These are phyloP conservation scores for Gastracanthus pulcherrimus DNA, from an alignment of 2,888 invertebrate genomes.

Conservation along the genomic window DNA sequence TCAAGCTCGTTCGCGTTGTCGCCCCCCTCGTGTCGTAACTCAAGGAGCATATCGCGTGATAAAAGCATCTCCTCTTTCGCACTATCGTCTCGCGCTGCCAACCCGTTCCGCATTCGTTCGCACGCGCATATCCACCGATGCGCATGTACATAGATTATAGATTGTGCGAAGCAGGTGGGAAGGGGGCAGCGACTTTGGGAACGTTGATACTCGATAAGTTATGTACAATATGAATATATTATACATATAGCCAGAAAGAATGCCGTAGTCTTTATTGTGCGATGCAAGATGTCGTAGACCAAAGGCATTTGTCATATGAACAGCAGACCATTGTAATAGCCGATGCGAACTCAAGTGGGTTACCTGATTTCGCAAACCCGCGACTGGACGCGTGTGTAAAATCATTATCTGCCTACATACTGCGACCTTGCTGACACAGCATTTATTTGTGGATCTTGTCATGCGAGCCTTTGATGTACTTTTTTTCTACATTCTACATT, in stretches of 20 bases:
- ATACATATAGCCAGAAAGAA: not conserved
- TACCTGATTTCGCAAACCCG: not conserved
- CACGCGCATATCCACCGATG: not conserved
- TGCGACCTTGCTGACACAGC: not conserved
- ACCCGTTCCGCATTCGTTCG: not conserved
- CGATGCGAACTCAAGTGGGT: not conserved
- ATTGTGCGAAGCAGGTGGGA: not conserved
- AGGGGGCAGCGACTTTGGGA: too few relatives aligned
- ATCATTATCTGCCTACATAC: not conserved
- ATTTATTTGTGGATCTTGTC: not conserved
- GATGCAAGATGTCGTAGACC: not conserved
- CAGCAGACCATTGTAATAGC: not conserved
- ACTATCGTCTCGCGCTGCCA: constrained; percentile 8
- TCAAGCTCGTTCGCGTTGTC: constrained; percentile 18
- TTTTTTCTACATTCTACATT: too few relatives aligned
- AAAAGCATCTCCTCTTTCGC: constrained; percentile 41
- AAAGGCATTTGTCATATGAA: not conserved
- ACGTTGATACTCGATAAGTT: not conserved
- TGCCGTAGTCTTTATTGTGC: not conserved
- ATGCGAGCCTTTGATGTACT: not conserved
- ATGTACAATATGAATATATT: not conserved
- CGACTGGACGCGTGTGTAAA: not conserved
- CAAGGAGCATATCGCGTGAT: constrained; percentile 38
- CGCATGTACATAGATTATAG: constrained; percentile 11
- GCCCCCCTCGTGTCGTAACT: constrained; percentile 35